Base-by-base conservation (phyloP, 2,888 invertebrate species). In the Eudasyphora cyanicolor region DNA sequence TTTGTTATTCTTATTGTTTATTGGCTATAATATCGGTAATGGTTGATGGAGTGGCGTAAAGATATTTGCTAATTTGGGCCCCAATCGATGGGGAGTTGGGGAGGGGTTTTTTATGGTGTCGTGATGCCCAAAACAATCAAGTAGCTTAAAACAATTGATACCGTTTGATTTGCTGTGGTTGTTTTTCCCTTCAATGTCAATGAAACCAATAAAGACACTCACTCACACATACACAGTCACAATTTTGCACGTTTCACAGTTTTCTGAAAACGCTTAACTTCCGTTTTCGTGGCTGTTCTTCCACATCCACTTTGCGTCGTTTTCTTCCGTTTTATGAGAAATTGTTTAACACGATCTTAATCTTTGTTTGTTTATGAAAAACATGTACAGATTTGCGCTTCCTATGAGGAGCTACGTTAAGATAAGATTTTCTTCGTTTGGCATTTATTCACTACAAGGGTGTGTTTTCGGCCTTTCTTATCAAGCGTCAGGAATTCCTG, bases 21-120 rank as follows among this genome's bases (percentile, higher is more conserved):
- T 64, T 64, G 64, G 64, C 38, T 17, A 67, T 62, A 42, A 51
- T 29, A 32, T 17, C 32, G 32, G 35, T 12, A 57, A 17, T 57
- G n/a, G 32, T 78, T 78, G 80, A 81, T 76, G 17, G 84, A 81
- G 51, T 62, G 75, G 78, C 78, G 78, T 81, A 62, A 27, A 64
- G 78, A 81, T 67, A 51, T 80, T 76, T 45, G 12, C 67, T 12
- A 14, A 60, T 27, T 60, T 54, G 10, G 27, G 17, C 7, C 3
- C 19, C 45, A 54, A 38, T 17, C 21, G 17, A 35, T 27, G 62
- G 42, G 17, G 8, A n/a, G 57, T 51, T n/a, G 24, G 71, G 12
- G 49, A 14, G 45, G 27, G 32, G 78, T n/a, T n/a, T n/a, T n/a
- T n/a, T n/a, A n/a, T n/a, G n/a, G n/a, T n/a, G 51, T 38, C 21